Evolutionary conservation across 2,113 vertebrate genomes (phyloP).

Genomic region (Catharus fuscescens): DNA sequence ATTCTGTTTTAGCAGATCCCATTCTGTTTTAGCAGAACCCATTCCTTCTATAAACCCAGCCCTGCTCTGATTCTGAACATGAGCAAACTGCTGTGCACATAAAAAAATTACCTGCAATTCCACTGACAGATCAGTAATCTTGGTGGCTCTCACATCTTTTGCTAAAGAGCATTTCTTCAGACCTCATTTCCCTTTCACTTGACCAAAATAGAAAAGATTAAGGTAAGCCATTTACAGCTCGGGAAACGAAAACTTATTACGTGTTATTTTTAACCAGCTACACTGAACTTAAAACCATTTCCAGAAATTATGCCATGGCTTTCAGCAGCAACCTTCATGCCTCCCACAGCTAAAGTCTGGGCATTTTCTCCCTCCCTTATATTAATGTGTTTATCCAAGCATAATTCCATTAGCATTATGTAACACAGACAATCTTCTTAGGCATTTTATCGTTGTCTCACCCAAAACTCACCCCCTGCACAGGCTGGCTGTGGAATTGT

Average conservation of each 20-base stretch:
- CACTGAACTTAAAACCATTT: neutral
- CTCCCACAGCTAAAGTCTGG: conserved; percentile 41
- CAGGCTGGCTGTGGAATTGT: neutral
- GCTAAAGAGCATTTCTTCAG: conserved; percentile 7
- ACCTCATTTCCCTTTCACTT: conserved; percentile 24
- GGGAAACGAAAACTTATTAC: neutral
- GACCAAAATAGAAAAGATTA: conserved; percentile 24
- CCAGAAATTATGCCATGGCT: conserved; percentile 1
- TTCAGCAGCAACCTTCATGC: conserved; percentile 4
- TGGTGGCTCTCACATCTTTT: neutral
- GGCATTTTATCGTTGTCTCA: conserved; percentile 7
- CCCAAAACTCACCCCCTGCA: conserved; percentile 2
- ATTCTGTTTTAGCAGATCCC: neutral
- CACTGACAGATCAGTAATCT: neutral
- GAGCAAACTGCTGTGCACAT: neutral
- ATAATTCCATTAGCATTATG: conserved; percentile 55
- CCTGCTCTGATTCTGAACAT: neutral
- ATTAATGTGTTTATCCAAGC: conserved; percentile 51
- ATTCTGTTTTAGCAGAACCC: neutral
- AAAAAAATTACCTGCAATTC: neutral
- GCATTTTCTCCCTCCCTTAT: neutral
- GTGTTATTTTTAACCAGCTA: neutral
- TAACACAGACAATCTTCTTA: conserved; percentile 62
- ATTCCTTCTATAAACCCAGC: neutral
- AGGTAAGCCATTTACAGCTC: conserved; percentile 36